Percentiles rank a stretch among this genome's conserved stretches.
These are phyloP conservation scores for Okapia johnstoni DNA, from an alignment of 2,113 vertebrate genomes.

Conservation along the genomic window DNA sequence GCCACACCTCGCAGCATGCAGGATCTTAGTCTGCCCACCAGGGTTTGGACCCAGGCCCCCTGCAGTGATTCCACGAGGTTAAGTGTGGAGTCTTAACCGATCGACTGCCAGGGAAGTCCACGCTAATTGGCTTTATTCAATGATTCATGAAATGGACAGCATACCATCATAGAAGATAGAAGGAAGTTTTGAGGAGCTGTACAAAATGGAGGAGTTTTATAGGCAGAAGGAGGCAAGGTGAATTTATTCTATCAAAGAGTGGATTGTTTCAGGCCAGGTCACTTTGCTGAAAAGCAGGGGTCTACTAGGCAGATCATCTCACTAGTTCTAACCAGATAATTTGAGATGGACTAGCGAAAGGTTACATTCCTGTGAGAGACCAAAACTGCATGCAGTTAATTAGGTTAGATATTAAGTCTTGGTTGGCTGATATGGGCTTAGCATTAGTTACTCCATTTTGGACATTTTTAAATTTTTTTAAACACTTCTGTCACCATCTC, in stretches of 20 bases:
- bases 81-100: background rate
- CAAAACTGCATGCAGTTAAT: background rate
- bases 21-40: background rate
- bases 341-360: accelerated
- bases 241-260: background rate
- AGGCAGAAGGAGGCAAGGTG: background rate
- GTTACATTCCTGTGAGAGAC: background rate
- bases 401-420: background rate
- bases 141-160: background rate
- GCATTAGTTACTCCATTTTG: background rate
- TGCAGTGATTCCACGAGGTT: background rate
- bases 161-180: background rate
- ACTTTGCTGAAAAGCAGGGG: background rate
- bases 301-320: background rate
- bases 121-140: background rate
- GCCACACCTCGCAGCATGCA: background rate
- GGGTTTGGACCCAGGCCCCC: background rate
- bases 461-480: accelerated
- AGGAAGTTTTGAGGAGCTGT: background rate
- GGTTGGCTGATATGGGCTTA: background rate
- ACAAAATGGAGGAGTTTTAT: background rate
- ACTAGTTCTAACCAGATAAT: background rate
- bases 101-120: background rate
- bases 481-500: background rate
- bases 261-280: background rate